These are phyloP conservation scores for Talpa occidentalis DNA, from an alignment of 2,113 vertebrate genomes.

Conservation along the genomic window DNA sequence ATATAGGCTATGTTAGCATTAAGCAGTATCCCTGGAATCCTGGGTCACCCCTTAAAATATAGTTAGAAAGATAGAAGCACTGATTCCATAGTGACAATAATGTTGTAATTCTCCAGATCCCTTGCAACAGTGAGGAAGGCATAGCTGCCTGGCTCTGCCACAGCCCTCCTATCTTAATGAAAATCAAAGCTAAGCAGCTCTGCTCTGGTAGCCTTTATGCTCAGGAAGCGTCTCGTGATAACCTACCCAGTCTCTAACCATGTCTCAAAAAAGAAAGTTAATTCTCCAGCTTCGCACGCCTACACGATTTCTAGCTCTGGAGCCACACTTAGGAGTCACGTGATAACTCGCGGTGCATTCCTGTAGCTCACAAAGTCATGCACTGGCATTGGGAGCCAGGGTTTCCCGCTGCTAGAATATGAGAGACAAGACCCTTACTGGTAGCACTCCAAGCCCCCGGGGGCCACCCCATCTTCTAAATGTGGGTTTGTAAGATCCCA, in stretches of 20 bases:
- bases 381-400: background rate
- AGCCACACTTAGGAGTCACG: background rate
- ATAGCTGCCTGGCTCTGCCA: constrained; percentile 1
- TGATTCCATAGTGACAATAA: background rate
- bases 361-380: background rate
- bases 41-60: background rate
- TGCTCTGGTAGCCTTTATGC: background rate
- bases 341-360: background rate
- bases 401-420: background rate
- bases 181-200: constrained; percentile 61
- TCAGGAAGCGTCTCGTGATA: constrained; percentile 27
- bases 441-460: background rate
- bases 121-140: constrained; percentile 33
- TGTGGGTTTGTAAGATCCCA: background rate
- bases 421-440: background rate
- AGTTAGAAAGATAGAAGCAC: background rate
- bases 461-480: background rate
- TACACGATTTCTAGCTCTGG: background rate
- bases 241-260: constrained; percentile 17
- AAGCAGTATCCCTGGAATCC: background rate
- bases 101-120: background rate
- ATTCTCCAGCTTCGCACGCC: background rate
- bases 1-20: background rate
- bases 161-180: constrained; percentile 56
- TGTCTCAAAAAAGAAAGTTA: constrained; percentile 40